Percentiles rank a stretch among this genome's conserved stretches.
Evolutionary conservation across 2,797 vertebrate genomes (phyloP).

Genomic region (Sebastes umbrosus): DNA sequence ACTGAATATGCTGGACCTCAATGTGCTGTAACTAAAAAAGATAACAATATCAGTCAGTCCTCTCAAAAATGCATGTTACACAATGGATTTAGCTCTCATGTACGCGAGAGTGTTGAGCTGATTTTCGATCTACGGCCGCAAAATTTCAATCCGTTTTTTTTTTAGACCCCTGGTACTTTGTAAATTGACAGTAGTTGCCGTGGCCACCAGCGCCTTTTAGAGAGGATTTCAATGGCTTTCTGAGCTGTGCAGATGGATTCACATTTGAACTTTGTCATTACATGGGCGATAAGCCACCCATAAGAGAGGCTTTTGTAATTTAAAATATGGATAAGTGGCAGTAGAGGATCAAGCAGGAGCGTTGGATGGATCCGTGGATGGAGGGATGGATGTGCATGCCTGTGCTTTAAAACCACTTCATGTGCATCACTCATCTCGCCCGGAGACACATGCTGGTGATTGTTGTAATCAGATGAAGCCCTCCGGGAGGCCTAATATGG

Average conservation of each 20-base stretch:
- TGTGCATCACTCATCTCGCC: conserved; percentile 58
- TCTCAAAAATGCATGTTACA: conserved; percentile 20
- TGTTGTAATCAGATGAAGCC: conserved; percentile 76
- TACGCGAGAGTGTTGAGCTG: conserved; percentile 15
- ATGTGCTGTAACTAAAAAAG: not conserved
- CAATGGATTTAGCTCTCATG: conserved; percentile 29
- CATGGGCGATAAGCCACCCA: conserved; percentile 71
- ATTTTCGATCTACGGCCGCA: conserved; percentile 35
- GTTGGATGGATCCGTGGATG: conserved; percentile 62
- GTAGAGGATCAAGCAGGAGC: conserved; percentile 67
- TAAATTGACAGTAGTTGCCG: conserved; percentile 52
- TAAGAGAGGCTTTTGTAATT: conserved; percentile 78
- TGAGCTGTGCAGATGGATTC: conserved; percentile 69
- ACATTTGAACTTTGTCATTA: conserved; percentile 81
- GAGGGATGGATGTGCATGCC: conserved; percentile 57
- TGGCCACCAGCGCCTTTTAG: conserved; percentile 39
- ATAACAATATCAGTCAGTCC: not conserved
- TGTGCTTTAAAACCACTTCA: conserved; percentile 79
- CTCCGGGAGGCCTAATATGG: conserved; percentile 57
- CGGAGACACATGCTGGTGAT: conserved; percentile 61
- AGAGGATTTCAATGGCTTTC: conserved; percentile 72
- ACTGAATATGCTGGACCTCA: not conserved
- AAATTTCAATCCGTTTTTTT: conserved; percentile 28
- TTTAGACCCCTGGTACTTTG: conserved; percentile 39
- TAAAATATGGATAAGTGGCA: conserved; percentile 79